Conservation (phyloP, 92 coral and sea anemone genomes). For the Phenganax stokvisi region DNA sequence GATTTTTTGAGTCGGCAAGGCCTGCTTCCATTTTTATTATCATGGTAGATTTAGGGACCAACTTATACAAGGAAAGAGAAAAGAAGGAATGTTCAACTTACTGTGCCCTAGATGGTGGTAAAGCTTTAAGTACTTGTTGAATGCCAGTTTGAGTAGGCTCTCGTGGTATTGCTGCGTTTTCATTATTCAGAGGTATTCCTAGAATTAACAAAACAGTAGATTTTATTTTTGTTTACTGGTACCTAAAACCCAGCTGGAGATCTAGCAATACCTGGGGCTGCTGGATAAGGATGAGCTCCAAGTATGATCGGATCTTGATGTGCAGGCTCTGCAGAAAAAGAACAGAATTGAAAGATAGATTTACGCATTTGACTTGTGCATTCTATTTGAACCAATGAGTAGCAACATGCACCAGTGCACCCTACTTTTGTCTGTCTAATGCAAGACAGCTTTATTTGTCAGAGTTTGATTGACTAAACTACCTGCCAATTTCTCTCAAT, state of each 20-base stretch:
- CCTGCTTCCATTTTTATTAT: no score
- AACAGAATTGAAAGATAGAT: background rate
- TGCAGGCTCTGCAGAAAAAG: background rate
- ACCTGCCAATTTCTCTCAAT: no score
- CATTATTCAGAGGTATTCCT: conserved; percentile 62
- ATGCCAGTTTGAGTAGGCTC: conserved; percentile 59
- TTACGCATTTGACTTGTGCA: no score
- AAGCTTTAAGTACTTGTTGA: conserved; percentile 55
- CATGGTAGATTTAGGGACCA: no score
- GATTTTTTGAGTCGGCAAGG: no score
- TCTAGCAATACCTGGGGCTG: conserved; percentile 53
- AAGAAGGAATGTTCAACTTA: conserved; percentile 34
- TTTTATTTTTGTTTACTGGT: background rate
- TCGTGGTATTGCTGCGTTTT: conserved; percentile 50
- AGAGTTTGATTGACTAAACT: no score
- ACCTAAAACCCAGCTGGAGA: background rate
- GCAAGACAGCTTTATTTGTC: no score
- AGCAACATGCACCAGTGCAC: background rate
- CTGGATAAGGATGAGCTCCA: conserved; percentile 73
- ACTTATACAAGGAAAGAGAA: no score
- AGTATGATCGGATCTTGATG: conserved; percentile 54
- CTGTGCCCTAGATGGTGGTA: conserved; percentile 67
- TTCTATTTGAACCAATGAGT: no score
- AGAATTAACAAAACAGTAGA: conserved; percentile 1
- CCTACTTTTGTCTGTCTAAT: no score